Percentiles rank a stretch among this genome's conserved stretches.
Evolutionary conservation across 2,113 vertebrate genomes (phyloP).

Genomic region (Mobula hypostoma): DNA sequence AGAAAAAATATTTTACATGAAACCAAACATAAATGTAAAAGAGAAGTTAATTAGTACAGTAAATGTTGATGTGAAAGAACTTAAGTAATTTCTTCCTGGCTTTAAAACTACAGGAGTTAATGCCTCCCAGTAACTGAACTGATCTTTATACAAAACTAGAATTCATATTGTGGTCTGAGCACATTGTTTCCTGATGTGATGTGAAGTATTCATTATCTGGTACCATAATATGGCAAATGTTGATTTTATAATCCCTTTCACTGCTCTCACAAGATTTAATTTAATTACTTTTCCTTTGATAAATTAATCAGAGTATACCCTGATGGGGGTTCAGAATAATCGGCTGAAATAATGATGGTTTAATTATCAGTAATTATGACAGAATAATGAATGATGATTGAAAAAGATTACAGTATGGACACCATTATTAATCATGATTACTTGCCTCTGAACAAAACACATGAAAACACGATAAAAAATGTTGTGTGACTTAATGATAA

Average conservation of each 20-base stretch:
- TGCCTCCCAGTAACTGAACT: neutral
- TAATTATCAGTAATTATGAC: slow-evolving; percentile 33
- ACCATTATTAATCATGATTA: slow-evolving; percentile 3
- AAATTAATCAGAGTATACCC: neutral
- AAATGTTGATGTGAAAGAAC: neutral
- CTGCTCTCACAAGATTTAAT: slow-evolving; percentile 6
- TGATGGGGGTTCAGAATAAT: slow-evolving; percentile 7
- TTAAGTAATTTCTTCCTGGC: neutral
- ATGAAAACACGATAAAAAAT: neutral
- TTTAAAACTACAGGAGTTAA: neutral
- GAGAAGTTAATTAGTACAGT: neutral
- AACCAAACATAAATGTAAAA: neutral
- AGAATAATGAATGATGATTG: slow-evolving; percentile 27
- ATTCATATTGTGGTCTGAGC: neutral
- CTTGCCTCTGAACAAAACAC: neutral
- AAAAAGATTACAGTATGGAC: neutral
- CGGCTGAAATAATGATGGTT: slow-evolving; percentile 25
- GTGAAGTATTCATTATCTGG: neutral
- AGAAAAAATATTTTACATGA: neutral
- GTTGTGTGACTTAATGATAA: neutral
- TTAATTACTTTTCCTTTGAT: slow-evolving; percentile 27
- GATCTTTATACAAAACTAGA: neutral
- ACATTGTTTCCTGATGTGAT: neutral
- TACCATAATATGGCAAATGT: neutral
- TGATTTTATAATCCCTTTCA: slow-evolving; percentile 10